Evolutionary conservation across 2,888 invertebrate species (phyloP).

Genomic region (Lissocephala sabroskyi): DNA sequence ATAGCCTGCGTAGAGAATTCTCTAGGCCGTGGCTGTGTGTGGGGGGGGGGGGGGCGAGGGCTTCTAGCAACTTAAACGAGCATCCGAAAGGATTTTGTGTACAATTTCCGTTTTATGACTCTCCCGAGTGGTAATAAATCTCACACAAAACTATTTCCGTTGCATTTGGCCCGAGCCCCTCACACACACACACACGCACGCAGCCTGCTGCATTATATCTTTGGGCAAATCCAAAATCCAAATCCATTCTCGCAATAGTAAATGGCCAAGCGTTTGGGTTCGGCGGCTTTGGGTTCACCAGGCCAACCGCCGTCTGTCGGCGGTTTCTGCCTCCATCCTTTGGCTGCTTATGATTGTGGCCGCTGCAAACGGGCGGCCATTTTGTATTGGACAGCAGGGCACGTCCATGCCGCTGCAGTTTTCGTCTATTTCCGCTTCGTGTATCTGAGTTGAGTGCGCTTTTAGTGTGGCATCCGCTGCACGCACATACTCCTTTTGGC

Average conservation of each 20-base stretch:
- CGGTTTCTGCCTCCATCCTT: constrained; percentile 35
- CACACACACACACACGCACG: neutral
- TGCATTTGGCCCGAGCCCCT: constrained; percentile 67
- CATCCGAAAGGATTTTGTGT: constrained; percentile 70
- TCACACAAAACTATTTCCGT: constrained; percentile 72
- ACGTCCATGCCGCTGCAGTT: constrained; percentile 36
- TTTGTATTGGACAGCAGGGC: constrained; percentile 55
- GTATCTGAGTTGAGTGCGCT: constrained; percentile 66
- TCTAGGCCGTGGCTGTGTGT: neutral
- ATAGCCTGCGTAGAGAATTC: no score
- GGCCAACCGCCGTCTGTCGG: constrained; percentile 36
- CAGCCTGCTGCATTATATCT: constrained; percentile 48
- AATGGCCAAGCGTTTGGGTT: constrained; percentile 28
- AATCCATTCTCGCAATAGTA: constrained; percentile 65
- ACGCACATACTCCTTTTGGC: constrained; percentile 7
- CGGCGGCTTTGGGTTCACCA: neutral
- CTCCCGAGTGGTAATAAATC: constrained; percentile 72
- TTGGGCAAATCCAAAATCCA: constrained; percentile 62
- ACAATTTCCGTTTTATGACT: constrained; percentile 73
- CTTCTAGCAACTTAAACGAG: constrained; percentile 55
- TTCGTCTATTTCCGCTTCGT: constrained; percentile 56
- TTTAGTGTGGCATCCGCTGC: constrained; percentile 64
- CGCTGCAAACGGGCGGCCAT: constrained; percentile 49
- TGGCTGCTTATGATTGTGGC: constrained; percentile 33
- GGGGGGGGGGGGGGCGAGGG: neutral